Percentiles rank a stretch among this genome's conserved stretches.
phyloP scores from a whole-genome alignment of 2,888 invertebrate species.

The Andrena marginata region DNA sequence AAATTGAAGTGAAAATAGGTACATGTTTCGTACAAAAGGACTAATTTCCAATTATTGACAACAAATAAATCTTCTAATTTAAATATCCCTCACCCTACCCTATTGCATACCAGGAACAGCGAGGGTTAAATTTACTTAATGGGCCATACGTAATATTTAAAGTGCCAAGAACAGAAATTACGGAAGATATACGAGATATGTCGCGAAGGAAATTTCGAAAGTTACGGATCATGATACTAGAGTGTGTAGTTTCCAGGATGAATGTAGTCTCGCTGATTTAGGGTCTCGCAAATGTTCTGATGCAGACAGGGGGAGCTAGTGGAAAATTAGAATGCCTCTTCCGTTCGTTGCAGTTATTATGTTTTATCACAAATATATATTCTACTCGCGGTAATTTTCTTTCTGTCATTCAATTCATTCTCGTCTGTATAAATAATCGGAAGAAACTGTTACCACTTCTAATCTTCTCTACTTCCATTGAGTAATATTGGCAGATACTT shows the following conservation, averaged over 20 bases:
- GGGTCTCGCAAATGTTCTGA: neutral
- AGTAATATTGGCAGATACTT: no score
- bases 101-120: neutral
- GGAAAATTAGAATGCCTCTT: neutral
- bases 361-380: neutral
- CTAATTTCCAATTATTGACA: no score
- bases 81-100: neutral
- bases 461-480: no score
- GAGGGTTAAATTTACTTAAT: conserved; percentile 21
- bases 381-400: neutral
- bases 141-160: neutral
- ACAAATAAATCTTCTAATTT: neutral
- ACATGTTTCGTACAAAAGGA: no score
- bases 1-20: no score
- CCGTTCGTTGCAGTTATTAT: neutral
- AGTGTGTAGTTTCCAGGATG: conserved; percentile 1
- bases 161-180: neutral
- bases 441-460: no score
- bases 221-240: neutral
- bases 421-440: no score
- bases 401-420: no score
- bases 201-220: neutral
- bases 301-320: neutral
- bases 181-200: neutral
- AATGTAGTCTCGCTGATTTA: conserved; percentile 5